These are phyloP conservation scores for Odontophorus gujanensis DNA, from an alignment of 2,113 vertebrate species.

Conservation along the genomic window DNA sequence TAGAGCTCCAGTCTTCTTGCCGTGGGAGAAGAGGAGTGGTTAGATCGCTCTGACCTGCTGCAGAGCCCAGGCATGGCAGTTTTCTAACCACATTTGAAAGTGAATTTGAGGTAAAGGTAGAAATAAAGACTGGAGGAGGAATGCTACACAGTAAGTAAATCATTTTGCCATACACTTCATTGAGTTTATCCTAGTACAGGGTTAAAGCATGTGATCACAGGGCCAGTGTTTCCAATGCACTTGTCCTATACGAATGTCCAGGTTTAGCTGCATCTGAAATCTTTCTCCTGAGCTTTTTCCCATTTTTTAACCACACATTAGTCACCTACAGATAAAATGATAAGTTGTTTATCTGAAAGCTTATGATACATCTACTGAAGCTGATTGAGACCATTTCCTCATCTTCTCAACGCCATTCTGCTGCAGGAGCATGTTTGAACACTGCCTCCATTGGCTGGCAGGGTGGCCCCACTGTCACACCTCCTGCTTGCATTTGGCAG, in stretches of 20 bases:
- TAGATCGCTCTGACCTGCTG: neutral
- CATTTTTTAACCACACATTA: neutral
- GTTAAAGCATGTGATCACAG: neutral
- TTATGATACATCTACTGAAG: neutral
- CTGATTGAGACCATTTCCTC: conserved; percentile 1
- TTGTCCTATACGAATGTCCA: neutral
- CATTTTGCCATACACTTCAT: neutral
- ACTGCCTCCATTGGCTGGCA: neutral
- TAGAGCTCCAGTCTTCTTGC: neutral
- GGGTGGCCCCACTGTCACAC: neutral
- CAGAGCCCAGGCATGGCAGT: neutral
- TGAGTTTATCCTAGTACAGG: neutral
- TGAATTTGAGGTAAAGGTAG: neutral
- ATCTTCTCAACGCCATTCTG: neutral
- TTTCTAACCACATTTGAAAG: neutral
- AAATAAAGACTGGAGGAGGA: neutral
- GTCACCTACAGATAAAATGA: neutral
- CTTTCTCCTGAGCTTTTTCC: neutral
- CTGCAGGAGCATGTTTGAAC: fast-evolving
- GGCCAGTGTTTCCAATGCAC: neutral
- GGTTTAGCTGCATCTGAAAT: neutral
- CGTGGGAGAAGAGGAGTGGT: neutral
- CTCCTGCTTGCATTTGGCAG: neutral
- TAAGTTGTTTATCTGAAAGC: conserved; percentile 12
- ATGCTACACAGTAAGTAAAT: neutral